phyloP scores from a whole-genome alignment of 2,797 vertebrate genomes.

The Saxicola maurus region DNA sequence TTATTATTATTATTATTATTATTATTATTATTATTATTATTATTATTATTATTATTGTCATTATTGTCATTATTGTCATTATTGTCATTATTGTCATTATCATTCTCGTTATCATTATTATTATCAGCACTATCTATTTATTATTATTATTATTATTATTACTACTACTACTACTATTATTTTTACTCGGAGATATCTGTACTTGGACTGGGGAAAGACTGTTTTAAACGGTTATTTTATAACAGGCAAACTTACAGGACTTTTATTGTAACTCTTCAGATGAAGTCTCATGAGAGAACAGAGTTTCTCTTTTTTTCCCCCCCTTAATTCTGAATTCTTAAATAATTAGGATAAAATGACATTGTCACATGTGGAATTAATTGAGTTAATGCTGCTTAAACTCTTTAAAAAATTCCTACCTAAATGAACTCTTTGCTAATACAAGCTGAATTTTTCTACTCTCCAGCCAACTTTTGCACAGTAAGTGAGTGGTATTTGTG shows the following conservation, averaged over 20 bases:
- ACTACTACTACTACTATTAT: neutral
- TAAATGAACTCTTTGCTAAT: constrained; percentile 7
- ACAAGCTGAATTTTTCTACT: neutral
- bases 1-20: neutral
- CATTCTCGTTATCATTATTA: neutral
- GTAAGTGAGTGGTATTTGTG: constrained; percentile 9
- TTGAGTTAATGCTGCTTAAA: constrained; percentile 19
- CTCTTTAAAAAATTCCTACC: constrained; percentile 29
- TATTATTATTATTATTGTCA: neutral
- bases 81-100: too few relatives aligned
- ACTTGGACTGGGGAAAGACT: neutral
- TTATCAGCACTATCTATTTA: too few relatives aligned
- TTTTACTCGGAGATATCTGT: neutral
- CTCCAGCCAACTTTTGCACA: neutral
- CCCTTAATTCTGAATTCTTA: neutral
- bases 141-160: neutral
- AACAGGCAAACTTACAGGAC: neutral
- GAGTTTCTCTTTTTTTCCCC: fast-evolving
- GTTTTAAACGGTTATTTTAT: neutral
- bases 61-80: neutral
- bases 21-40: neutral
- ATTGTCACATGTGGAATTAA: neutral
- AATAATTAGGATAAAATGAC: constrained; percentile 22
- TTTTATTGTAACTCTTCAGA: neutral
- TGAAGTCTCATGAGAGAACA: neutral